Evolutionary conservation across 1,140 invertebrate genomes (phyloP), one percentile per base, ranked within the genome.

Genomic region (Mycetomoellerius zeteki): DNA sequence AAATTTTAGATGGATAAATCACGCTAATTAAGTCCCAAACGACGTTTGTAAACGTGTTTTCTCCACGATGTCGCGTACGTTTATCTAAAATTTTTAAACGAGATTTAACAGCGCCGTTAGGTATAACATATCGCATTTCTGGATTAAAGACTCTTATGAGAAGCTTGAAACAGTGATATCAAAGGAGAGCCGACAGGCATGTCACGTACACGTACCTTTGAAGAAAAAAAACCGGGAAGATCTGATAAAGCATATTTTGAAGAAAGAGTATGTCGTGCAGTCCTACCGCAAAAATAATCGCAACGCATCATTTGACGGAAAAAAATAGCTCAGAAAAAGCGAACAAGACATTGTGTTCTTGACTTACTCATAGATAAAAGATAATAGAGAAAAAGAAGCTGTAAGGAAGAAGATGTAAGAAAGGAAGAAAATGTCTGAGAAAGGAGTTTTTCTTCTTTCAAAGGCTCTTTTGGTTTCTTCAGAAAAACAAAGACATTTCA

Each of bases 101-200:
- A 84, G 56, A 84, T 75, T 84, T 75, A 73, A 84, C 33, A 60
- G 27, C 54, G 27, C 43, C 43, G 54, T 75, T 60, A 84, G 80
- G 56, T 60, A n/a, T n/a, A 75, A 73, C 80, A 60, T 75, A 84
- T 75, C 56, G 37, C n/a, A 56, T 84, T 84, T 84, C 80, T 47
- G 54, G 80, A 84, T 84, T 84, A 84, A 73, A 60, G 33, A 14
- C 62, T 67, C 14, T 56, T 67, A 80, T 47, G 19, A 65, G 21
- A 19, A 24, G 54, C 47, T 76, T 19, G n/a, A 67, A 72, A 43
- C 73, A n/a, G 76, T 54, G 56, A 60, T 78, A 71, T 77, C 73
- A 69, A 69, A 65, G 60, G 21, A 58, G 21, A 54, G 69, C 14
- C n/a, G 30, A n/a, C 43, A 58, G 58, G 52, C 30, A 76, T 10